These are phyloP conservation scores for Poeciliopsis presidionis DNA, from an alignment of 2,797 vertebrate species.

Conservation along the genomic window DNA sequence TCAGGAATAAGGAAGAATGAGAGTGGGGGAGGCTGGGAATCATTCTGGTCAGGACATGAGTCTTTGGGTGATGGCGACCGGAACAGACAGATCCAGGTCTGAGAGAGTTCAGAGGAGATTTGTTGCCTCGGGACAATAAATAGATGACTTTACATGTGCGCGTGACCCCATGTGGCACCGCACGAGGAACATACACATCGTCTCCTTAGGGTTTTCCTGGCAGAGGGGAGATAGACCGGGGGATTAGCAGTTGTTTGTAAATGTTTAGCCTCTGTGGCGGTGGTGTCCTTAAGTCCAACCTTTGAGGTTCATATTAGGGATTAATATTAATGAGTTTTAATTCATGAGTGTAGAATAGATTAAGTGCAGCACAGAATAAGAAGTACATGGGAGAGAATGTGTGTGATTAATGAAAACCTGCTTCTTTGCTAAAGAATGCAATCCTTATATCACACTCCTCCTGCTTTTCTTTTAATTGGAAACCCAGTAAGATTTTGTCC, in stretches of 20 bases:
- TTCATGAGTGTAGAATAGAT: slow-evolving; percentile 26
- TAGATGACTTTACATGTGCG: slow-evolving; percentile 74
- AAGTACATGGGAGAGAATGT: slow-evolving; percentile 5
- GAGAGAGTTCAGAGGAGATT: slow-evolving; percentile 65
- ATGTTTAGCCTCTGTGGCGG: slow-evolving; percentile 36
- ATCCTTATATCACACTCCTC: not conserved
- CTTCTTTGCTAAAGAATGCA: slow-evolving; percentile 5
- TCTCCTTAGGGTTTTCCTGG: slow-evolving; percentile 51
- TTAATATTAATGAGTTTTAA: slow-evolving; percentile 37
- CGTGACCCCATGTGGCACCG: slow-evolving; percentile 57
- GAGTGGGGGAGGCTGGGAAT: slow-evolving; percentile 34
- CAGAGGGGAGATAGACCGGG: slow-evolving; percentile 36
- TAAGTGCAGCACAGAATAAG: slow-evolving; percentile 20
- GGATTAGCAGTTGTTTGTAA: slow-evolving; percentile 38
- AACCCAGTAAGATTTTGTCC: slow-evolving; percentile 23
- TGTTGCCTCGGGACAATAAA: slow-evolving; percentile 63
- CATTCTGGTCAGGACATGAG: slow-evolving; percentile 54
- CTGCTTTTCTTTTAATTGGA: slow-evolving; percentile 11
- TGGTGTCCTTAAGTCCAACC: slow-evolving; percentile 25
- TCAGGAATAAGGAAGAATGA: slow-evolving; percentile 27
- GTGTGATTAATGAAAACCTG: slow-evolving; percentile 6
- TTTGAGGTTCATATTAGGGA: slow-evolving; percentile 31
- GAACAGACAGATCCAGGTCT: slow-evolving; percentile 80
- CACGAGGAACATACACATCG: slow-evolving; percentile 53
- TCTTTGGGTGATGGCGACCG: slow-evolving; percentile 64